A percentile compares a stretch with the other conserved stretches of the same genome.
Conservation (phyloP, 2,797 vertebrate species). For the Chiloscyllium punctatum region DNA sequence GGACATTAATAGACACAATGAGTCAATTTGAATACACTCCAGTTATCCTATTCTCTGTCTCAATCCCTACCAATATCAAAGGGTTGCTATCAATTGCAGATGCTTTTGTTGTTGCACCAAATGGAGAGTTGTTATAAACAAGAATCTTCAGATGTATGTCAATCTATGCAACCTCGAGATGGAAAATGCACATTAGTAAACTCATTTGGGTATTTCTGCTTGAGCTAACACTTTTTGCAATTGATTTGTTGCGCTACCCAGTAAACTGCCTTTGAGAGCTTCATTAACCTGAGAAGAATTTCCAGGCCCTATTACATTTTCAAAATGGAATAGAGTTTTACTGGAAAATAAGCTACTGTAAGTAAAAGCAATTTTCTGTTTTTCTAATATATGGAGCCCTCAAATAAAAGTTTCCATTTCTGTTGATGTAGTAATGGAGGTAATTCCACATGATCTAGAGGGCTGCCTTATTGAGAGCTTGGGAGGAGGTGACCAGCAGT, state of each 20-base stretch:
- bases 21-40: neutral
- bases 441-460: neutral
- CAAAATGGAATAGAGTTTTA: neutral
- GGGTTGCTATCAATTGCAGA: neutral
- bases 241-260: neutral
- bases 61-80: neutral
- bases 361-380: neutral
- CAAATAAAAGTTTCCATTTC: neutral
- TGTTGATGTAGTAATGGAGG: neutral
- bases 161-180: neutral
- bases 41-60: neutral
- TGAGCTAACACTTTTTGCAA: neutral
- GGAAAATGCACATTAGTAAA: neutral
- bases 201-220: neutral
- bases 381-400: neutral
- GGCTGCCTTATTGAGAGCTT: too few relatives aligned
- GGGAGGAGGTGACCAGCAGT: neutral
- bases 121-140: neutral
- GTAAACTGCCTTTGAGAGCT: neutral
- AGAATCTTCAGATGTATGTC: neutral
- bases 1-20: neutral
- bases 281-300: neutral
- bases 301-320: neutral
- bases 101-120: neutral
- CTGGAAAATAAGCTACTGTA: neutral